phyloP scores from a whole-genome alignment of 2,113 vertebrate species.

The Pterocles burchelli region DNA sequence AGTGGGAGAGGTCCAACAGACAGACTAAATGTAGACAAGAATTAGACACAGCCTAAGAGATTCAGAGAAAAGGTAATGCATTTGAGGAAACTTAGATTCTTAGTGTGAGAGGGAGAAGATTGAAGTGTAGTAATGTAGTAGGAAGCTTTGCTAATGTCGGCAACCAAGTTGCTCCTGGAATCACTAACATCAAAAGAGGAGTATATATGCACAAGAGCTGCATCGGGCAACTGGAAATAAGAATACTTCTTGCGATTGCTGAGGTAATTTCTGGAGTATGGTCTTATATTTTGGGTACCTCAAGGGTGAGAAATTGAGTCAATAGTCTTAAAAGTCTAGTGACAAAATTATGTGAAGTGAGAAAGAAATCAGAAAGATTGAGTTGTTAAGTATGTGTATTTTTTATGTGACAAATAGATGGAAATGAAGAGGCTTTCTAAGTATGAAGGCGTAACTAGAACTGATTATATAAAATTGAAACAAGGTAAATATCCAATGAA shows the following conservation, averaged over 20 bases:
- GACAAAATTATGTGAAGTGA: background rate
- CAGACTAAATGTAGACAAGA: background rate
- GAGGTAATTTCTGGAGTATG: background rate
- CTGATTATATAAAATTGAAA: background rate
- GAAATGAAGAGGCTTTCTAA: background rate
- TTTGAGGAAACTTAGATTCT: background rate
- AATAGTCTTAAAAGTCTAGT: background rate
- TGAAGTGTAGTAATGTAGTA: background rate
- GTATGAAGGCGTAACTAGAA: background rate
- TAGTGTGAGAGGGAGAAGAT: background rate
- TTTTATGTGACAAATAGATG: background rate
- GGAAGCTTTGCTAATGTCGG: background rate
- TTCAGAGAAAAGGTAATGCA: background rate
- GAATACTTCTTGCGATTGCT: background rate
- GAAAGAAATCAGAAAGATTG: background rate
- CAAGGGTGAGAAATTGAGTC: background rate
- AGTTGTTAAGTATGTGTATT: background rate
- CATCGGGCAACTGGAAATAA: background rate
- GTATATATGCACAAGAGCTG: background rate
- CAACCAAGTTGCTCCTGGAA: background rate
- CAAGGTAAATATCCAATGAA: background rate
- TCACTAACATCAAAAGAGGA: background rate
- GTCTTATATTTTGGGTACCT: background rate
- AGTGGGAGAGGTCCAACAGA: background rate
- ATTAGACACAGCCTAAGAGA: background rate